Conservation (phyloP, 2,113 vertebrate species). For the Ageneiosus marmoratus region DNA sequence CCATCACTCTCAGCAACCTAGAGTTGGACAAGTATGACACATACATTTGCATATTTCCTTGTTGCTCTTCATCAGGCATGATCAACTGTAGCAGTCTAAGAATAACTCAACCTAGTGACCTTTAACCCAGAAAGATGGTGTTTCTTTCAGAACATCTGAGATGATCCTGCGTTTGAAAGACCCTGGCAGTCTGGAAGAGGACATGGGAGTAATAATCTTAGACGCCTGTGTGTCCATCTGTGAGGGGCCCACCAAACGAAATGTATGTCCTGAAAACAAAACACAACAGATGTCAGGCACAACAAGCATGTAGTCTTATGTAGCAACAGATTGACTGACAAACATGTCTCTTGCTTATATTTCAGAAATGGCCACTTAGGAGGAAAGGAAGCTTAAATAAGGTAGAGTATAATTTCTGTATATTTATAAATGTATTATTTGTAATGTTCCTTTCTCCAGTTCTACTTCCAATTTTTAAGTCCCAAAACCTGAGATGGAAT, state of each 20-base stretch:
- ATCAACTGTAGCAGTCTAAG: constrained; percentile 7
- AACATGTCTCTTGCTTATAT: constrained; percentile 27
- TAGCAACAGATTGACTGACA: constrained; percentile 11
- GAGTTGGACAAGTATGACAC: constrained; percentile 83
- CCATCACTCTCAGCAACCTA: constrained; percentile 75
- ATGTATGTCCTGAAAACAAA: constrained; percentile 57
- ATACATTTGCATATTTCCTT: not conserved
- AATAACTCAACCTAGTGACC: not conserved
- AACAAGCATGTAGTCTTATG: not conserved
- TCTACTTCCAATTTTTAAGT: not conserved
- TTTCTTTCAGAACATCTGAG: constrained; percentile 75
- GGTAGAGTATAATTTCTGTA: constrained; percentile 8
- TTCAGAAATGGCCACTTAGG: constrained; percentile 64
- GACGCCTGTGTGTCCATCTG: constrained; percentile 83
- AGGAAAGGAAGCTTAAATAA: constrained; percentile 64
- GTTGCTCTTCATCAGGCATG: not conserved
- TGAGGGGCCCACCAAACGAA: constrained; percentile 85
- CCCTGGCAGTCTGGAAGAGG: constrained; percentile 87
- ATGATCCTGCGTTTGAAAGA: constrained; percentile 83
- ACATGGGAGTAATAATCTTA: constrained; percentile 89
- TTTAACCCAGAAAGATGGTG: constrained; percentile 17
- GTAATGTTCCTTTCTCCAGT: not conserved
- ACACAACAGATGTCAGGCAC: not conserved
- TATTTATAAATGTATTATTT: not conserved
- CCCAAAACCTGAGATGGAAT: not conserved